A percentile compares a stretch with the other conserved stretches of the same genome.
These are phyloP conservation scores for Aselliscus stoliczkanus DNA, from an alignment of 2,797 vertebrate species.

Conservation along the genomic window DNA sequence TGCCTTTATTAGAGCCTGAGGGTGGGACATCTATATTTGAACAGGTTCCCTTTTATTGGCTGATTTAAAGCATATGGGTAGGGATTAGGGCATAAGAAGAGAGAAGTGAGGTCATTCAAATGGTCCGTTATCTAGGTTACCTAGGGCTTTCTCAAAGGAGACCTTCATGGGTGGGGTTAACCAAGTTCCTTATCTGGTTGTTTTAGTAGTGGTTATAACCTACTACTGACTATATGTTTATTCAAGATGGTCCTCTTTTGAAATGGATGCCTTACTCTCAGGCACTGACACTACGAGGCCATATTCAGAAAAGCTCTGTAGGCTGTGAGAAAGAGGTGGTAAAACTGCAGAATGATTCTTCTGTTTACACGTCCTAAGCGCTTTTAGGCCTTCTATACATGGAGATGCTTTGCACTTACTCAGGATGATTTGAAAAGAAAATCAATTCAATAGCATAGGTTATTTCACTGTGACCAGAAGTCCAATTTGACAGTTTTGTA, in stretches of 20 bases:
- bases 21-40: background rate
- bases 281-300: background rate
- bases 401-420: background rate
- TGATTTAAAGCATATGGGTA: background rate
- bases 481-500: background rate
- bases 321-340: background rate
- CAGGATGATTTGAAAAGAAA: background rate
- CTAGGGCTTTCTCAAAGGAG: background rate
- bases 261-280: background rate
- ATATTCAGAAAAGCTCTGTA: background rate
- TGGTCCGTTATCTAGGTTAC: background rate
- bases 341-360: background rate
- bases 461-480: background rate
- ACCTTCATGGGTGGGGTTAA: background rate
- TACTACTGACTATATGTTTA: background rate
- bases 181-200: background rate
- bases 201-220: background rate
- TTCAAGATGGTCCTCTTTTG: background rate
- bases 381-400: background rate
- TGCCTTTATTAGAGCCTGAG: background rate
- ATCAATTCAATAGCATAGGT: background rate
- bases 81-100: background rate
- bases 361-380: background rate
- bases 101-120: background rate
- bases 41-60: background rate